Conservation (phyloP, 2,888 invertebrate genomes). For the Protodeltote pygarga region DNA sequence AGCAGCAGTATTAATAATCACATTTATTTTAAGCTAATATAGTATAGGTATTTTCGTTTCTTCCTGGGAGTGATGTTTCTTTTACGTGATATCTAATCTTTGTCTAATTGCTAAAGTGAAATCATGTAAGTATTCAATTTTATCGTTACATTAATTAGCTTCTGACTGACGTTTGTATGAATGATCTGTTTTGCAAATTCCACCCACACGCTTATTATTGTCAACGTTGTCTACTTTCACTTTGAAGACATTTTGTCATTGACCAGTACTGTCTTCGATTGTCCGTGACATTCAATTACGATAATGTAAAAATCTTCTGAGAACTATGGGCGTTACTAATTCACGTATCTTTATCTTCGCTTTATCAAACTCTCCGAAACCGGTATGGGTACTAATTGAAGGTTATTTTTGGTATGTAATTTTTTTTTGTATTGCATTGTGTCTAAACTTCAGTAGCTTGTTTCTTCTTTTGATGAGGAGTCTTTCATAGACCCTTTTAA, state of each 20-base stretch:
- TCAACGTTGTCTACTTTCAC: constrained; percentile 69
- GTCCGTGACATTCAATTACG: constrained; percentile 18
- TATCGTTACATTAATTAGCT: constrained; percentile 51
- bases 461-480: constrained; percentile 29
- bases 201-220: constrained; percentile 68
- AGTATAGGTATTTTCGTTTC: too few relatives aligned
- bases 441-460: constrained; percentile 16
- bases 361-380: constrained; percentile 29
- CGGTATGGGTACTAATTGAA: constrained; percentile 27
- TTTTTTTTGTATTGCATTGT: constrained; percentile 26
- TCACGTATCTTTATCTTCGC: constrained; percentile 3
- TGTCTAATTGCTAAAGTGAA: constrained; percentile 42
- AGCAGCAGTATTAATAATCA: too few relatives aligned
- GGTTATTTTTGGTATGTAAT: constrained; percentile 23
- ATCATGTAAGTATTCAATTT: constrained; percentile 38
- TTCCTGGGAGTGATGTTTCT: too few relatives aligned
- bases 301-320: constrained; percentile 9
- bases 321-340: constrained; percentile 11
- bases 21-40: too few relatives aligned
- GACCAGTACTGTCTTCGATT: constrained; percentile 48
- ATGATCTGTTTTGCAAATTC: constrained; percentile 66
- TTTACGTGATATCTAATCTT: too few relatives aligned
- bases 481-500: constrained; percentile 28
- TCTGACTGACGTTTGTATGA: constrained; percentile 61
- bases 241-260: constrained; percentile 51